These are phyloP conservation scores for Pagrus major DNA, from an alignment of 2,113 vertebrate genomes.

Conservation along the genomic window DNA sequence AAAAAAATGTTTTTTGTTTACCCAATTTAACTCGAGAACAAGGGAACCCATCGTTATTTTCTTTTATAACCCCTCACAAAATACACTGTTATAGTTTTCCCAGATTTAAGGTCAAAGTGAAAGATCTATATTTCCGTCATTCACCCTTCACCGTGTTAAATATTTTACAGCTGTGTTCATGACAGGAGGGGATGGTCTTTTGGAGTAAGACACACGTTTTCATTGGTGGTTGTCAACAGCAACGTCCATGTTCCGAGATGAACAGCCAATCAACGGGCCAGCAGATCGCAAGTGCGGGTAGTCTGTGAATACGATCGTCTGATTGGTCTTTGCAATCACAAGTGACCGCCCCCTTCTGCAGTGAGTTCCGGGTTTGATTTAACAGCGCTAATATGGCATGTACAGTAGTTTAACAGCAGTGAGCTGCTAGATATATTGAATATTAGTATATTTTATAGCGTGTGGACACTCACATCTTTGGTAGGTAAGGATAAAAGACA, in stretches of 20 bases:
- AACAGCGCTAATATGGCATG: not conserved
- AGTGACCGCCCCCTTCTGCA: not conserved
- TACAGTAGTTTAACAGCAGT: not conserved
- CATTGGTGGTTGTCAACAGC: conserved; percentile 37
- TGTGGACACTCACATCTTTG: not conserved
- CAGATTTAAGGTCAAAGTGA: too few species aligned
- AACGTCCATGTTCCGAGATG: conserved; percentile 76
- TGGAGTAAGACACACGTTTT: not conserved
- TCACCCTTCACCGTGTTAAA: not conserved
- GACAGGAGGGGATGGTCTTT: not conserved
- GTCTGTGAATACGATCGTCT: not conserved
- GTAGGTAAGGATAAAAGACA: conserved; percentile 39
- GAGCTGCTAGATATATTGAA: not conserved
- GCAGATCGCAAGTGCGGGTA: conserved; percentile 31
- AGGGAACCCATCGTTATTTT: too few species aligned
- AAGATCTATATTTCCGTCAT: not conserved
- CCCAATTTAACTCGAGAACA: too few species aligned
- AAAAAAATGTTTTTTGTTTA: too few species aligned
- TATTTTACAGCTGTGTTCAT: not conserved
- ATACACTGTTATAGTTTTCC: too few species aligned
- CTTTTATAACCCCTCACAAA: too few species aligned
- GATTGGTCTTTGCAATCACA: conserved; percentile 60
- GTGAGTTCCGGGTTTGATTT: conserved; percentile 38
- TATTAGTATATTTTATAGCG: not conserved
- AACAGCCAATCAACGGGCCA: conserved; percentile 66